Percentiles rank a stretch among this genome's conserved stretches.
These are phyloP conservation scores for Anisognathus igniventris DNA, from an alignment of 2,797 vertebrate species.

Conservation along the genomic window DNA sequence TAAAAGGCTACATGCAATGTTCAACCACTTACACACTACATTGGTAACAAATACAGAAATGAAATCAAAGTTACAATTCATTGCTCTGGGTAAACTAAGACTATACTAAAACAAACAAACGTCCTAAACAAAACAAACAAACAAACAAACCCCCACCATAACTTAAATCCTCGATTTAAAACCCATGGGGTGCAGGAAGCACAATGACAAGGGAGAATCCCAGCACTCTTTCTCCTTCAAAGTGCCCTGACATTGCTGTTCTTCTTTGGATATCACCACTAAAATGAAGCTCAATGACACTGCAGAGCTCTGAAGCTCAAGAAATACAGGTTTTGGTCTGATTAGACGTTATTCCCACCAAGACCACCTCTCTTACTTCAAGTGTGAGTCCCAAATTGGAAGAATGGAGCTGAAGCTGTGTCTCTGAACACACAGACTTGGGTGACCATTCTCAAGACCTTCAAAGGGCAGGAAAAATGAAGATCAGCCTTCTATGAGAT, in stretches of 20 bases:
- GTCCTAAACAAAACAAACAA: background rate
- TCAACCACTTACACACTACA: background rate
- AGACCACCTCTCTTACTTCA: background rate
- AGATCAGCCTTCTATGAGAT: background rate
- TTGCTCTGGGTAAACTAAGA: background rate
- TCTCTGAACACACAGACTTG: background rate
- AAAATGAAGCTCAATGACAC: background rate
- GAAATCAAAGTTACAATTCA: background rate
- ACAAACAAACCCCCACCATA: background rate
- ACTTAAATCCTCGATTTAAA: background rate
- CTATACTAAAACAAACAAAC: background rate
- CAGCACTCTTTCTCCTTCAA: background rate
- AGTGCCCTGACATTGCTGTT: background rate
- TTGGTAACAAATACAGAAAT: background rate
- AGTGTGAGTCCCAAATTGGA: background rate
- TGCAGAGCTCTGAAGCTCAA: background rate
- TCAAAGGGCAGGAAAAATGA: background rate
- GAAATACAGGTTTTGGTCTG: background rate
- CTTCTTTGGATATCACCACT: background rate
- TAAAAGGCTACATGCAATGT: background rate
- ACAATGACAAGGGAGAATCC: background rate
- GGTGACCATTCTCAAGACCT: background rate
- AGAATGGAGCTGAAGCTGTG: background rate
- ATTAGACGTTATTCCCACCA: background rate
- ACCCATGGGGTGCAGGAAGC: fast-evolving